Conservation (phyloP, 2,113 vertebrate genomes). For the Rhadina sibilatrix region DNA sequence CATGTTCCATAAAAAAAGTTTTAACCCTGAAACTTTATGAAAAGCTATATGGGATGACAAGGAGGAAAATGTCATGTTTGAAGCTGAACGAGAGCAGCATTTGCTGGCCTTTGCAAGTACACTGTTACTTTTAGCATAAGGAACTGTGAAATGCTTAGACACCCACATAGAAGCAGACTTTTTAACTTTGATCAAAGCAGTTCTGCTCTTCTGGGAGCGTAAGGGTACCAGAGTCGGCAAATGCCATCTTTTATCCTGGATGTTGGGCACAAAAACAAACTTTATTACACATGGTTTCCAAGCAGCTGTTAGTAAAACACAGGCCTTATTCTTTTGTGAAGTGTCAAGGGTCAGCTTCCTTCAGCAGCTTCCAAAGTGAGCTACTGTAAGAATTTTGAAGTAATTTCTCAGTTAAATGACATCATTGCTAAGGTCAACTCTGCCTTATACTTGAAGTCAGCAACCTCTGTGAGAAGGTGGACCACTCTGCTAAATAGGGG, state of each 20-base stretch:
- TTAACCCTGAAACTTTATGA: constrained; percentile 40
- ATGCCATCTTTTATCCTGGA: constrained; percentile 34
- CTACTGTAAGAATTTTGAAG: constrained; percentile 50
- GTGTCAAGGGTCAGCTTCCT: constrained; percentile 48
- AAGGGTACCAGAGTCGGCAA: neutral
- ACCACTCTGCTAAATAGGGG: neutral
- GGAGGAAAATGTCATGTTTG: neutral
- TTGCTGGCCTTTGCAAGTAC: constrained; percentile 52
- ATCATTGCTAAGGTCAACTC: neutral
- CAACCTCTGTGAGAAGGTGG: neutral
- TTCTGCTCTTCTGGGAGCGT: constrained; percentile 13
- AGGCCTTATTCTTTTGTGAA: constrained; percentile 52
- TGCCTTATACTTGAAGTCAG: neutral
- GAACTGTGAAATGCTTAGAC: constrained; percentile 48
- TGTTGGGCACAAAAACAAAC: constrained; percentile 45
- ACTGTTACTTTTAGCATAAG: constrained; percentile 57
- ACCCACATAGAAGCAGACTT: constrained; percentile 50
- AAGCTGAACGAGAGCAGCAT: constrained; percentile 39
- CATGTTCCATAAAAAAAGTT: neutral
- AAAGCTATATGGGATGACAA: neutral
- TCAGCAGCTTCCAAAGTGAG: constrained; percentile 57
- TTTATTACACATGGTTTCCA: constrained; percentile 58
- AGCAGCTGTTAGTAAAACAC: constrained; percentile 63
- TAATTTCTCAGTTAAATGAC: constrained; percentile 11
- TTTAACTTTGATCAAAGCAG: constrained; percentile 18